Evolutionary conservation across 2,888 invertebrate species (phyloP).

Genomic region (Beris chalybata): DNA sequence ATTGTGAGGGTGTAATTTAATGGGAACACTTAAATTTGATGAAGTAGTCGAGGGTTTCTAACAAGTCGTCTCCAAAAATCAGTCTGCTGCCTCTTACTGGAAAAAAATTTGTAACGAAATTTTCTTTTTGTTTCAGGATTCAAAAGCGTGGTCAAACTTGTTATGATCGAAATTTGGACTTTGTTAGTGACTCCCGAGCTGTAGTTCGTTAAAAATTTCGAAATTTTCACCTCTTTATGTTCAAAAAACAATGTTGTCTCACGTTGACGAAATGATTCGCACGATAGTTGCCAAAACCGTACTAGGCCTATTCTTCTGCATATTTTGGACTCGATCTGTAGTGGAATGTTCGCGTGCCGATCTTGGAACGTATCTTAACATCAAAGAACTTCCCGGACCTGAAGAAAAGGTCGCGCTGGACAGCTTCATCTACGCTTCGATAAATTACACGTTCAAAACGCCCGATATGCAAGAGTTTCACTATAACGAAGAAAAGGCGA

Average conservation of each 20-base stretch:
- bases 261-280: conserved; percentile 18
- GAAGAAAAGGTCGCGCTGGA: conserved; percentile 43
- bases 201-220: too few relatives aligned
- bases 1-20: too few relatives aligned
- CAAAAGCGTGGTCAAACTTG: too few relatives aligned
- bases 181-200: too few relatives aligned
- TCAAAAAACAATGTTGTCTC: conserved; percentile 13
- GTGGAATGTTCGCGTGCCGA: conserved; percentile 37
- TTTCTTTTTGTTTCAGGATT: too few relatives aligned
- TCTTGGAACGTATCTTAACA: conserved; percentile 37
- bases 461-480: conserved; percentile 42
- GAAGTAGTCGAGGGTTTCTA: too few relatives aligned
- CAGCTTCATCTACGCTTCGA: conserved; percentile 51
- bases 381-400: conserved; percentile 34
- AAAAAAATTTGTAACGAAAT: too few relatives aligned
- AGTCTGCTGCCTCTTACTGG: too few relatives aligned
- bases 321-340: neutral
- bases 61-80: too few relatives aligned
- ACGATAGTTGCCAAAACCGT: conserved; percentile 1
- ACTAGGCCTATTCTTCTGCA: conserved; percentile 12
- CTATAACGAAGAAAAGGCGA: conserved; percentile 59
- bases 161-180: too few relatives aligned
- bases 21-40: too few relatives aligned
- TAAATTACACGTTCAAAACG: conserved; percentile 50
- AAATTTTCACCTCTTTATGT: too few relatives aligned